Percentiles rank a stretch among this genome's conserved stretches.
Evolutionary conservation across 2,113 vertebrate species (phyloP).

Genomic region (Dascyllus trimaculatus): DNA sequence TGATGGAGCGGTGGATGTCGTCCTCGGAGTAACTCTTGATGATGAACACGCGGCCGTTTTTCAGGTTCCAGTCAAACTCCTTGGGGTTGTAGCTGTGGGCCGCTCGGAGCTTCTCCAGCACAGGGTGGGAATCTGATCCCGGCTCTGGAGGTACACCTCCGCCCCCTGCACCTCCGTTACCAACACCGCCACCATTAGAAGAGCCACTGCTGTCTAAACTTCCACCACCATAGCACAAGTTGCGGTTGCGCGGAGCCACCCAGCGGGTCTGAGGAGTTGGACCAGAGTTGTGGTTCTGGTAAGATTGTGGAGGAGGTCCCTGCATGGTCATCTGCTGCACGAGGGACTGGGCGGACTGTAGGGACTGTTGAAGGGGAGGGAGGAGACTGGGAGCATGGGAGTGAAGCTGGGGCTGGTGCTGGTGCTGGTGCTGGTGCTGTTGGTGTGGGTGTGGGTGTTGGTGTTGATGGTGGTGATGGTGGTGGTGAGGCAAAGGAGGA

Average conservation of each 20-base stretch:
- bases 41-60: slow-evolving; percentile 95
- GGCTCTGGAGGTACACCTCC: slow-evolving; percentile 53
- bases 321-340: slow-evolving; percentile 89
- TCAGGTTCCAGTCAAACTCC: slow-evolving; percentile 97
- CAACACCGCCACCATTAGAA: slow-evolving; percentile 76
- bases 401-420: slow-evolving; percentile 80
- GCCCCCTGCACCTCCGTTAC: slow-evolving; percentile 67
- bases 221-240: slow-evolving; percentile 87
- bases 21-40: slow-evolving; percentile 99
- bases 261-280: slow-evolving; percentile 91
- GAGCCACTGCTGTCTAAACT: slow-evolving; percentile 85
- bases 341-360: slow-evolving; percentile 80
- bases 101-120: slow-evolving; percentile 96
- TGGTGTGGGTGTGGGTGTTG: slow-evolving; percentile 78
- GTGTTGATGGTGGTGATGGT: slow-evolving; percentile 80
- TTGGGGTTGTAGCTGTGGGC: slow-evolving; percentile 98
- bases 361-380: slow-evolving; percentile 75
- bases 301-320: slow-evolving; percentile 86
- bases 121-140: slow-evolving; percentile 89
- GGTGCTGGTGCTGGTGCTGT: slow-evolving; percentile 66
- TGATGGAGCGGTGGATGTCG: slow-evolving; percentile 98
- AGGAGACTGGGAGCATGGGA: slow-evolving; percentile 77
- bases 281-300: slow-evolving; percentile 86
- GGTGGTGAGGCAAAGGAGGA: slow-evolving; percentile 85
- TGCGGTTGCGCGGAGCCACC: slow-evolving; percentile 95